Conservation (phyloP, 2,888 invertebrate genomes). For the Drosophila anceps region DNA sequence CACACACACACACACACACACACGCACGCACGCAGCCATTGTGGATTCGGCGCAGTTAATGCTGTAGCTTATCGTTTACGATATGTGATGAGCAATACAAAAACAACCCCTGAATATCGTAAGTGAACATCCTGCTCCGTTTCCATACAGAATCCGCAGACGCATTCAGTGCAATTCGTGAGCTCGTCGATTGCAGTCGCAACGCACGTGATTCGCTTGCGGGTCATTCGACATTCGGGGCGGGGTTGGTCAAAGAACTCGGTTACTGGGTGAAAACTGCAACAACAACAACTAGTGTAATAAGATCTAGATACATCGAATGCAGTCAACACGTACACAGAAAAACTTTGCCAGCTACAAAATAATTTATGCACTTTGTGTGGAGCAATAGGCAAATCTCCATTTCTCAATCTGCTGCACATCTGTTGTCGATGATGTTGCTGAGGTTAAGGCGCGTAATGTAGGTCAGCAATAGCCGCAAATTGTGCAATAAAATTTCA, state of each 20-base stretch:
- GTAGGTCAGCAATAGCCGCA: constrained; percentile 66
- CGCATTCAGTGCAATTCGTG: constrained; percentile 80
- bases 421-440: constrained; percentile 43
- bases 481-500: constrained; percentile 57
- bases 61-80: constrained; percentile 65
- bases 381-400: constrained; percentile 33
- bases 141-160: constrained; percentile 62
- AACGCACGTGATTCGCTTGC: constrained; percentile 29
- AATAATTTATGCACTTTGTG: constrained; percentile 8
- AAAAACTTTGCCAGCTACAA: constrained; percentile 11
- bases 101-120: constrained; percentile 44
- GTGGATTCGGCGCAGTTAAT: constrained; percentile 71
- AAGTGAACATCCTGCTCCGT: constrained; percentile 54
- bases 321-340: constrained; percentile 42
- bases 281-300: constrained; percentile 39
- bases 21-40: constrained; percentile 22
- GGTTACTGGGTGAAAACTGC: constrained; percentile 83
- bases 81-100: constrained; percentile 49
- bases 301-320: constrained; percentile 21
- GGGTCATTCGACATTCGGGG: constrained; percentile 42
- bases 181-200: constrained; percentile 70
- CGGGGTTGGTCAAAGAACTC: constrained; percentile 72
- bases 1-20: constrained; percentile 8
- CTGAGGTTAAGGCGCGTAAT: constrained; percentile 50
- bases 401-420: constrained; percentile 49